Evolutionary conservation across 2,888 invertebrate species (phyloP), one percentile per base, ranked within the genome.

Genomic region (Leptothorax acervorum): DNA sequence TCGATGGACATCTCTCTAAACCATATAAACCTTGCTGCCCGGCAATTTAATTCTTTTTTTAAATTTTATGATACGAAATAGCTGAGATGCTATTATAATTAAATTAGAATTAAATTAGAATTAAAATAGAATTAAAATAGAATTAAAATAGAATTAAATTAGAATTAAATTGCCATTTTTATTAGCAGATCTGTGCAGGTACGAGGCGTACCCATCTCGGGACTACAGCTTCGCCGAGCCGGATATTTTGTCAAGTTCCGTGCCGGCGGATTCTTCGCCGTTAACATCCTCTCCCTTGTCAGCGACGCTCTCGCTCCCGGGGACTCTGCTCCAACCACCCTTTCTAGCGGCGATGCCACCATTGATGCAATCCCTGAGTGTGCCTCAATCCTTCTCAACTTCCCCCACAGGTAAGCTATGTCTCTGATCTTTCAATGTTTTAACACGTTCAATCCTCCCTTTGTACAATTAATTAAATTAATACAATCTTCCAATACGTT

Each of bases 281-380:
- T 85, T 92, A 62, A 82, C 90, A 63, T 31, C 87, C 8, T 75
- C 90, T 1, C 71, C 91, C 1, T 78, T 90, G 31, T 75, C 92
- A 1, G 45, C 92, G 9, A 84, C 91, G 2, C 90, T 92, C 51
- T 86, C 92, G 11, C 83, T 92, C 55, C 87, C 90, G 3, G 83
- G 89, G 23, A 88, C 87, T 48, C 55, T 92, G 55, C 85, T 90
- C 68, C 93, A 85, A 85, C 91, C 92, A 23, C 92, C 91, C 15
- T 87, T 90, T 35, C 73, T 89, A 71, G 78, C 90, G 23, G 86
- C 88, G n/a, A 88, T 89, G 82, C 93, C 88, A 68, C 91, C 91
- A n/a, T 87, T 92, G 45, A 91, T 92, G 85, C 92, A 91, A 82
- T 86, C 92, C 1, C 86, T 92, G 76, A 90, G 66, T 45, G 85